Percentiles rank a stretch among this genome's conserved stretches.
Evolutionary conservation across 2,113 vertebrate species (phyloP).

Genomic region (Bubo bubo): DNA sequence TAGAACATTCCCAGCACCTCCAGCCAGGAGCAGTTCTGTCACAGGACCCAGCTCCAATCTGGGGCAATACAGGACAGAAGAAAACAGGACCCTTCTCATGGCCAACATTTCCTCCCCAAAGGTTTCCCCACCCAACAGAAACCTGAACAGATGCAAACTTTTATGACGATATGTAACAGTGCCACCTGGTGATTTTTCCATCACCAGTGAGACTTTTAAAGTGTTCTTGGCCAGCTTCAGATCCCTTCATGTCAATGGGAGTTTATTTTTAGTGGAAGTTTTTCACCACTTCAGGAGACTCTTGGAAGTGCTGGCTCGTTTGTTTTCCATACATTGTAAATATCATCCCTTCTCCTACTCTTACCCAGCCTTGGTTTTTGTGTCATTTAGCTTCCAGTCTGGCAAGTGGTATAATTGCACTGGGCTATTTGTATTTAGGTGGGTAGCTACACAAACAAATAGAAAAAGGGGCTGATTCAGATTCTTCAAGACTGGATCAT

Average conservation of each 20-base stretch:
- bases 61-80: background rate
- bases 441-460: background rate
- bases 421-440: background rate
- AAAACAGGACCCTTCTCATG: background rate
- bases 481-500: background rate
- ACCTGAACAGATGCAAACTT: background rate
- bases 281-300: background rate
- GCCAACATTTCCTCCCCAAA: background rate
- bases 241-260: accelerated
- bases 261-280: background rate
- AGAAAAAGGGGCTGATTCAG: background rate
- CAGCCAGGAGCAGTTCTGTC: background rate
- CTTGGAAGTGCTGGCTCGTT: background rate
- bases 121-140: background rate
- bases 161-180: background rate
- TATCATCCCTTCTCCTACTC: background rate
- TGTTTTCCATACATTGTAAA: background rate
- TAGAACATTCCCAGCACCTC: background rate
- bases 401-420: background rate
- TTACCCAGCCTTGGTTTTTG: background rate
- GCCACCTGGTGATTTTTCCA: constrained; percentile 7
- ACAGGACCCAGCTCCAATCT: accelerated
- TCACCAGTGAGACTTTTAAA: background rate
- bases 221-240: background rate
- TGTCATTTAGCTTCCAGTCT: background rate